These are phyloP conservation scores for Crocidura indochinensis DNA, from an alignment of 2,797 vertebrate species.

Conservation along the genomic window DNA sequence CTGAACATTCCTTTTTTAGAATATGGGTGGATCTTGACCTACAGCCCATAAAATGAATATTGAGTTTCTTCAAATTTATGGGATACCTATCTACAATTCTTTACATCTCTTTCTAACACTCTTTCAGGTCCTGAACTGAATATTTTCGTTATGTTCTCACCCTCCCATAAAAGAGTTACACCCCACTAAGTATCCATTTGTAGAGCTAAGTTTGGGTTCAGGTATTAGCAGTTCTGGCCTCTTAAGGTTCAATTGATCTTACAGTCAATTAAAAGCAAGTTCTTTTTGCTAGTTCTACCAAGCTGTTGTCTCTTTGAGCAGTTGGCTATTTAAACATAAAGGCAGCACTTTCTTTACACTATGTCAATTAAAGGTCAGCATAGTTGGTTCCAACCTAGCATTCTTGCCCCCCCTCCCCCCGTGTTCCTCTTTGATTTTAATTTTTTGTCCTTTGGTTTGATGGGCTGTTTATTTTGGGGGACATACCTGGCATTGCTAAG, in stretches of 20 bases:
- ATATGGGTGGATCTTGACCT: background rate
- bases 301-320: slow-evolving; percentile 19
- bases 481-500: too few relatives aligned
- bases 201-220: slow-evolving; percentile 22
- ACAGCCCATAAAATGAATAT: background rate
- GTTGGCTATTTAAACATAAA: slow-evolving; percentile 48
- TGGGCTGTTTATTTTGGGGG: too few relatives aligned
- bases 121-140: background rate
- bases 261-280: slow-evolving; percentile 32
- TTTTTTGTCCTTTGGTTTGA: background rate
- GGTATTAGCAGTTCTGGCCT: background rate
- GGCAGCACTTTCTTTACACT: background rate
- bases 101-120: slow-evolving; percentile 40
- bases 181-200: background rate
- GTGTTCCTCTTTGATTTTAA: slow-evolving; percentile 28
- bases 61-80: slow-evolving; percentile 23
- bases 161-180: background rate
- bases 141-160: slow-evolving; percentile 19
- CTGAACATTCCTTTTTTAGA: slow-evolving; percentile 20
- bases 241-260: background rate
- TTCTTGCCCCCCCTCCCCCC: background rate
- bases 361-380: slow-evolving; percentile 33
- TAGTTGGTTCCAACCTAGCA: background rate
- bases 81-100: background rate
- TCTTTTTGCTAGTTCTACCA: slow-evolving; percentile 25